Base-by-base conservation (phyloP, 2,113 vertebrate genomes). In the Oncorhynchus tshawytscha region DNA sequence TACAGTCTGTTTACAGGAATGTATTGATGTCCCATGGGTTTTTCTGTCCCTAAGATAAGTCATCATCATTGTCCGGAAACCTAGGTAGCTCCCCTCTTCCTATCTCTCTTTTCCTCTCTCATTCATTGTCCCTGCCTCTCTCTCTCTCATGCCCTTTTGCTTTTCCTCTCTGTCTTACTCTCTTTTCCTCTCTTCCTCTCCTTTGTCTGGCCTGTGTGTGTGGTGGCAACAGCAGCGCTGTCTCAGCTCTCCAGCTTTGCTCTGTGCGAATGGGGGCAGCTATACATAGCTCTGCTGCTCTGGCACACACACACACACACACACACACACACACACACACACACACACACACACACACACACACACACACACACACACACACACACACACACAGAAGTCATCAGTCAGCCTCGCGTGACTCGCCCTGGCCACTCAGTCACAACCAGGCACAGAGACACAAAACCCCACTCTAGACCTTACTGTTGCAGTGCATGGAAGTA, bases 361-460 rank as follows among this genome's bases (percentile, higher is more conserved):
- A 68, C 31, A 70, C 39, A 70, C 31, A 68, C 29, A 45, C 13
- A 66, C 64, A 45, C 64, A 66, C 13, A 68, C 67, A 70, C 68
- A 70, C 66, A 24, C 65, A 67, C 3, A 68, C 67, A 70, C 68
- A 70, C 8, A 68, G 24, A 8, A 8, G 20, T 48, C 39, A 68
- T 68, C 69, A 76, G 48, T 76, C 69, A 77, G 57, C 34, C 59
- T 64, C 25, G 59, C 57, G 16, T 72, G 54, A 57, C 72, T 64
- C 20, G 5, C 59, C 22, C 2, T 31, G 54, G 72, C 13, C 34
- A 2, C 68, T 6, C 68, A 34, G 68, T 48, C 68, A 45, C 39
- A 45, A 16, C 67, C 34, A 68, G 67, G 31, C 34, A 68, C 29
- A 45, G 67, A 18, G 67, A 68, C 67, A 68, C 31, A 18, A 68